phyloP scores from a whole-genome alignment of 2,113 vertebrate genomes.

The Mormyrus iriodes region DNA sequence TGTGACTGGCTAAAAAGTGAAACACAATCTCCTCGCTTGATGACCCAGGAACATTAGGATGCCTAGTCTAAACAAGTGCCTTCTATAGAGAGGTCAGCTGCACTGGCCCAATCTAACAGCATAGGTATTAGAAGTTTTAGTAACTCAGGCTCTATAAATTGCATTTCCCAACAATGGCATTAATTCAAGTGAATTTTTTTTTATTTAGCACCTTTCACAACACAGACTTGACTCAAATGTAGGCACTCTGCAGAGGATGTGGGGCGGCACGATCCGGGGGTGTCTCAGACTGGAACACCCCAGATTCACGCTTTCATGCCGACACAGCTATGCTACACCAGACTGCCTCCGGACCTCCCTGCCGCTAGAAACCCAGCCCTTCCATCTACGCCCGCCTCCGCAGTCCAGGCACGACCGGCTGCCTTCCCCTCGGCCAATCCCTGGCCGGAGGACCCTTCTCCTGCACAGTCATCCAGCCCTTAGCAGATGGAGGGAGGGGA shows the following conservation, averaged over 20 bases:
- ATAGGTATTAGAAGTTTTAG: neutral
- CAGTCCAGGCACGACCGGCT: neutral
- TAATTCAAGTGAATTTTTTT: neutral
- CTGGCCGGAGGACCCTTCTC: slow-evolving; percentile 12
- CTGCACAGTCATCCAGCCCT: slow-evolving; percentile 34
- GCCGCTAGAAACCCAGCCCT: neutral
- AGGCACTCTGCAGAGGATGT: neutral
- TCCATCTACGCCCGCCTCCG: neutral
- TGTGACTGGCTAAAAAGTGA: neutral
- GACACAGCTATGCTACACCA: neutral
- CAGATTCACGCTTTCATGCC: neutral
- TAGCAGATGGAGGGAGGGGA: slow-evolving; percentile 22
- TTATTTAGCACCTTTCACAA: neutral
- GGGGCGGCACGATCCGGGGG: neutral
- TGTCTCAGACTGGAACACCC: neutral
- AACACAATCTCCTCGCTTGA: neutral
- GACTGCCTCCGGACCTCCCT: neutral
- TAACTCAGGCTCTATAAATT: neutral
- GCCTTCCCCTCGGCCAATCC: neutral
- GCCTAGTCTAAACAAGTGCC: neutral
- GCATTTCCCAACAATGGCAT: neutral
- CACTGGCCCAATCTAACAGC: neutral
- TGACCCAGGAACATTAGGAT: neutral
- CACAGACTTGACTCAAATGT: neutral
- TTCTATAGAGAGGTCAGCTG: neutral